phyloP scores from a whole-genome alignment of 2,113 vertebrate genomes.

The Chroicocephalus ridibundus region DNA sequence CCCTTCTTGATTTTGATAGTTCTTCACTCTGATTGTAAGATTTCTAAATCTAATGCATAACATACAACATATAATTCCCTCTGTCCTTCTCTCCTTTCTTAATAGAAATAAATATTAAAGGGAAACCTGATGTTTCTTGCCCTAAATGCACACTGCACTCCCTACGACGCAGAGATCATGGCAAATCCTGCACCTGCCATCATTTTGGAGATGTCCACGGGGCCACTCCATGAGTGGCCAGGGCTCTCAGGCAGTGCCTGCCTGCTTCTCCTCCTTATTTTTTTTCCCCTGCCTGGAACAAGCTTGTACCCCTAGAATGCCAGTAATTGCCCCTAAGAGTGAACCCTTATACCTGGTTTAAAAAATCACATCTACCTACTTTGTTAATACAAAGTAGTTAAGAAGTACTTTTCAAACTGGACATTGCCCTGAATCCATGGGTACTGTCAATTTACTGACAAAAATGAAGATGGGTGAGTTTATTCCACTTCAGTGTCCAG shows the following conservation, averaged over 20 bases:
- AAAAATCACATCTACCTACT: fast-evolving
- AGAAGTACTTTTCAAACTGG: background rate
- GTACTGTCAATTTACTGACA: background rate
- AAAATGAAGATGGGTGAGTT: background rate
- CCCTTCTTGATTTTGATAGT: background rate
- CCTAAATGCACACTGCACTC: background rate
- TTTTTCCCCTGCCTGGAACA: background rate
- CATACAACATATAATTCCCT: fast-evolving
- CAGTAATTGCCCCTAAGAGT: background rate
- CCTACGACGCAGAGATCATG: background rate
- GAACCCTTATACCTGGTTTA: background rate
- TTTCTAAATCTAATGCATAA: background rate
- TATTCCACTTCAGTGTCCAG: background rate
- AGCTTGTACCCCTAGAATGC: background rate
- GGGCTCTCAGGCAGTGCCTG: background rate
- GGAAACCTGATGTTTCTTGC: background rate
- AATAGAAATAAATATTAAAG: background rate
- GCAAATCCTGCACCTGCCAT: background rate
- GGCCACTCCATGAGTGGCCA: too few relatives aligned
- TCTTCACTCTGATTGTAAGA: background rate
- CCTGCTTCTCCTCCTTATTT: background rate
- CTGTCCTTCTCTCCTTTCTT: background rate
- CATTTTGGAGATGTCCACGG: background rate
- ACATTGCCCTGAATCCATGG: background rate
- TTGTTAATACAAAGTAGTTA: background rate